phyloP scores from a whole-genome alignment of 2,113 vertebrate species.

The Polypterus senegalus region DNA sequence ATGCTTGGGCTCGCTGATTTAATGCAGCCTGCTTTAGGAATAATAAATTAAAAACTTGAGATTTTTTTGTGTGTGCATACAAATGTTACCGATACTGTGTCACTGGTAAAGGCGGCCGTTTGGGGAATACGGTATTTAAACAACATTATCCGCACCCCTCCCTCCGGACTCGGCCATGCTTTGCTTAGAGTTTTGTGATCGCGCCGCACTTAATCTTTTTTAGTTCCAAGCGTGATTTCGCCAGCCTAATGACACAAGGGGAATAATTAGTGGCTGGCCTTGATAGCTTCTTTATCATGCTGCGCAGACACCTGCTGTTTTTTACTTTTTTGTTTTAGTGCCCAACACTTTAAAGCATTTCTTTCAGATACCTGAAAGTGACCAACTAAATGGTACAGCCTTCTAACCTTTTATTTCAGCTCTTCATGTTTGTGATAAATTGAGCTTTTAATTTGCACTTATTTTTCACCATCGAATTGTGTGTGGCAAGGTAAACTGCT shows the following conservation, averaged over 20 bases:
- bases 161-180: neutral
- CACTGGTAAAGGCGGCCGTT: neutral
- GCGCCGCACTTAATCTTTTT: slow-evolving; percentile 5
- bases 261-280: slow-evolving; percentile 18
- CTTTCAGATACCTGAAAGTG: too few species aligned
- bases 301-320: slow-evolving; percentile 20
- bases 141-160: neutral
- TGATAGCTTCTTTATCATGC: slow-evolving; percentile 15
- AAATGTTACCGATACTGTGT: neutral
- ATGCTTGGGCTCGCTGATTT: neutral
- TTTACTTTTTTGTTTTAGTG: slow-evolving; percentile 2
- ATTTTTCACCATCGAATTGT: too few species aligned
- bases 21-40: neutral
- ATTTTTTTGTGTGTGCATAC: neutral
- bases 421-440: too few species aligned
- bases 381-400: too few species aligned
- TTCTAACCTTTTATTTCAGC: too few species aligned
- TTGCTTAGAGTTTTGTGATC: neutral
- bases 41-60: neutral
- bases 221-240: slow-evolving; percentile 1
- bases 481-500: too few species aligned
- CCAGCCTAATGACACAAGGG: slow-evolving; percentile 16
- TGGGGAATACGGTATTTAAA: slow-evolving; percentile 1
- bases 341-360: too few species aligned
- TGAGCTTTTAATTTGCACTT: too few species aligned